phyloP scores from a whole-genome alignment of 2,113 vertebrate genomes.

The Puma concolor region DNA sequence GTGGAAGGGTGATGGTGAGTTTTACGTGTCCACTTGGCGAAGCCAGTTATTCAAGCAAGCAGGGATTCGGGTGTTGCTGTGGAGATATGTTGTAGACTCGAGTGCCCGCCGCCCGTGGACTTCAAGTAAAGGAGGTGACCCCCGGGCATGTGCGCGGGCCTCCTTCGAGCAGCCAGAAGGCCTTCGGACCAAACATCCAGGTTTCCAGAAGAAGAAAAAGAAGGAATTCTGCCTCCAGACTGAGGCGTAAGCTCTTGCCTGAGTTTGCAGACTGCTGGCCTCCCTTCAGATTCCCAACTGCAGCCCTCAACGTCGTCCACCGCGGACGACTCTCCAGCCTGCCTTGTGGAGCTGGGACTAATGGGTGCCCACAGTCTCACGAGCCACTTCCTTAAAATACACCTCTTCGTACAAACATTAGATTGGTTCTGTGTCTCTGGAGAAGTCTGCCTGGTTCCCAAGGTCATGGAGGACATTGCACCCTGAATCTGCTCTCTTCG shows the following conservation, averaged over 20 bases:
- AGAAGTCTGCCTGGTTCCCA: neutral
- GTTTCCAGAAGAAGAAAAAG: neutral
- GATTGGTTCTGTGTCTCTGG: neutral
- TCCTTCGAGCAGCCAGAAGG: neutral
- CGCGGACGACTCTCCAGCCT: neutral
- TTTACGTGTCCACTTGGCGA: neutral
- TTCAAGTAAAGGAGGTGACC: too few relatives aligned
- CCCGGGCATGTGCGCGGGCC: neutral
- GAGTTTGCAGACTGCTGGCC: neutral
- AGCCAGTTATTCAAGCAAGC: neutral
- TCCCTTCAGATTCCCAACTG: neutral
- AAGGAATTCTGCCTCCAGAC: neutral
- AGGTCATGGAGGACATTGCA: neutral
- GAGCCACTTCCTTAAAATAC: neutral
- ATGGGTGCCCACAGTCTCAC: accelerated
- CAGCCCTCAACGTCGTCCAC: too few relatives aligned
- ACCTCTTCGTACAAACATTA: neutral
- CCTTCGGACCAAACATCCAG: neutral
- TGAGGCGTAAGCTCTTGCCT: accelerated
- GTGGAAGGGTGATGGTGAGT: neutral
- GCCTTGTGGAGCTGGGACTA: neutral
- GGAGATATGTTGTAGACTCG: accelerated
- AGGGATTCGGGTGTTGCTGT: accelerated
- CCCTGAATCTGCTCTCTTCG: too few relatives aligned
- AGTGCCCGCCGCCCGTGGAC: neutral